Conservation (phyloP, 2,113 vertebrate species). For the Misgurnus mizolepis region DNA sequence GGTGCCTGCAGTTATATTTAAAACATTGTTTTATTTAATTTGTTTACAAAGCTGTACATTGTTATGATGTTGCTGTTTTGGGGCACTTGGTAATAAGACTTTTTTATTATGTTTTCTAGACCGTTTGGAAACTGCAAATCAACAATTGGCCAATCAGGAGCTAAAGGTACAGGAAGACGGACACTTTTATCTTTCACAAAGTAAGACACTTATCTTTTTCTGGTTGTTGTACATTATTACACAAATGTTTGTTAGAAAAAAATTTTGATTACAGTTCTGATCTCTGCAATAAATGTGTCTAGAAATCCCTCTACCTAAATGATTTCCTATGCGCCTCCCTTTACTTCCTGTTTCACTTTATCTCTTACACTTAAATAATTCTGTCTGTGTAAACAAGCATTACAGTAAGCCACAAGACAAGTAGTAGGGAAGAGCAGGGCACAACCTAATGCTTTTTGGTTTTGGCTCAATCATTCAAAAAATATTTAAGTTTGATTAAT, state of each 20-base stretch:
- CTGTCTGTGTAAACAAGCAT: conserved; percentile 1
- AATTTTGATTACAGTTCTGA: background rate
- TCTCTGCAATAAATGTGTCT: conserved; percentile 46
- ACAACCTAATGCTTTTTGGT: too few relatives aligned
- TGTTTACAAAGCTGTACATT: background rate
- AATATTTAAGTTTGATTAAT: too few relatives aligned
- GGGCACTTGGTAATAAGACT: background rate
- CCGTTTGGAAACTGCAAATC: conserved; percentile 84
- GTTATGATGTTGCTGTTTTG: background rate
- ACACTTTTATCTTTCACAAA: conserved; percentile 73
- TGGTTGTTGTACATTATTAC: background rate
- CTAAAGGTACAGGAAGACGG: conserved; percentile 73
- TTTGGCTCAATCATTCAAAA: too few relatives aligned
- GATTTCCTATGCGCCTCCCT: conserved; percentile 18
- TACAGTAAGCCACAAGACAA: too few relatives aligned
- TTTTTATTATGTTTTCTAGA: conserved; percentile 68
- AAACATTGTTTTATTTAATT: too few relatives aligned
- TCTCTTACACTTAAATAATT: conserved; percentile 19
- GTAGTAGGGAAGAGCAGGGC: too few relatives aligned
- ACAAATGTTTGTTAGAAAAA: background rate
- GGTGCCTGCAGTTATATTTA: too few relatives aligned
- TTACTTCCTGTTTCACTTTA: background rate
- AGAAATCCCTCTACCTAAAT: conserved; percentile 11
- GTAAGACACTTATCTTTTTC: conserved; percentile 66
- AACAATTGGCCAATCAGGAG: conserved; percentile 81